A percentile compares a stretch with the other conserved stretches of the same genome.
Evolutionary conservation across 1,140 invertebrate species (phyloP).

Genomic region (Rhopalosiphum padi): DNA sequence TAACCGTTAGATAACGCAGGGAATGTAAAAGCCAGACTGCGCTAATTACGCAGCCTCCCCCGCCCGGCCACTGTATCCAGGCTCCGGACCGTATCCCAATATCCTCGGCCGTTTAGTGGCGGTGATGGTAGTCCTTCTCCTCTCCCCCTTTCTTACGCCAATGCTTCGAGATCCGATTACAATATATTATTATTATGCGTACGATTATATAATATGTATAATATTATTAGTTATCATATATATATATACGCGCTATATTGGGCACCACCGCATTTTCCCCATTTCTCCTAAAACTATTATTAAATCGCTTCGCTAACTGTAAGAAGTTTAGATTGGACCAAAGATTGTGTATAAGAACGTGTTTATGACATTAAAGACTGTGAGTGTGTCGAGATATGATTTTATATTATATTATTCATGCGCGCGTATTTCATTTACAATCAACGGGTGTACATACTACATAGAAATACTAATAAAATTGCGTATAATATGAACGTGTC

Average conservation of each 20-base stretch:
- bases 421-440: not conserved
- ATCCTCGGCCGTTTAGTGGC: slow-evolving; percentile 49
- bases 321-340: slow-evolving; percentile 46
- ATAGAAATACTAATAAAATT: not conserved
- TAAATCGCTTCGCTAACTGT: slow-evolving; percentile 40
- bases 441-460: not conserved
- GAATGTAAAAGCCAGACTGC: slow-evolving; percentile 50
- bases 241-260: not conserved
- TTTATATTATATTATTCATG: not conserved
- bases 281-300: slow-evolving; percentile 10
- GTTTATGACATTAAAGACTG: slow-evolving; percentile 47
- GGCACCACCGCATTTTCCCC: not conserved
- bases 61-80: not conserved
- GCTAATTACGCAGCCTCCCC: slow-evolving; percentile 39
- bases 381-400: not conserved
- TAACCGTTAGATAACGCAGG: slow-evolving; percentile 54
- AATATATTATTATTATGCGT: slow-evolving; percentile 22
- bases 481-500: not conserved
- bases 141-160: not conserved
- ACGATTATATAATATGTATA: not conserved
- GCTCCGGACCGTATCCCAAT: slow-evolving; percentile 48
- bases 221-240: not conserved
- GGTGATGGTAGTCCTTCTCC: not conserved
- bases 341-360: slow-evolving; percentile 36
- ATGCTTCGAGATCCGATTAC: slow-evolving; percentile 50